Conservation (phyloP, 2,888 invertebrate genomes). For the Hypomecis atomaria region DNA sequence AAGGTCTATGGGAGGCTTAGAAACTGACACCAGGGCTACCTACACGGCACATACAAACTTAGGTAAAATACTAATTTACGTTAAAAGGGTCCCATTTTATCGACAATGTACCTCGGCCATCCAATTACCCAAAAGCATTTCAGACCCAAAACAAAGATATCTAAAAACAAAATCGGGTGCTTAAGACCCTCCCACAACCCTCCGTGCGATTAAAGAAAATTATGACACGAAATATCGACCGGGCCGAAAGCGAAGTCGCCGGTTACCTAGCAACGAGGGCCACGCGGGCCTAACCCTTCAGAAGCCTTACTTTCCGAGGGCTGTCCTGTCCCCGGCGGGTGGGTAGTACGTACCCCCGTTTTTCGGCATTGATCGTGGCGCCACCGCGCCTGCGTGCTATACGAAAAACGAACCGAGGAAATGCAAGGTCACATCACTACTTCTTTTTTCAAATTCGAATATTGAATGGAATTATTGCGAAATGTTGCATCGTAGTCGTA, state of each 20-base stretch:
- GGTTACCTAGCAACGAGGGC: constrained; percentile 75
- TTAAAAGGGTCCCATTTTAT: constrained; percentile 9
- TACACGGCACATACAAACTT: too few species aligned
- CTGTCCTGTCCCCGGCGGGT: constrained; percentile 44
- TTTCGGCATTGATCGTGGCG: constrained; percentile 82
- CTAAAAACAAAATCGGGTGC: constrained; percentile 49
- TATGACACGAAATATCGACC: constrained; percentile 77
- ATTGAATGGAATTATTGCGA: constrained; percentile 80
- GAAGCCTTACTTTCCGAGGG: constrained; percentile 79
- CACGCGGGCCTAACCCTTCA: constrained; percentile 73
- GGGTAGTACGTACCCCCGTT: constrained; percentile 65
- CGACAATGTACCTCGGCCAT: constrained; percentile 25
- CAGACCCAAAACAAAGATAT: constrained; percentile 51
- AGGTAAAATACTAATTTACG: constrained; percentile 5
- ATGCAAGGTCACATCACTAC: constrained; percentile 82
- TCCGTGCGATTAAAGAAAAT: constrained; percentile 74
- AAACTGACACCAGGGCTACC: too few species aligned
- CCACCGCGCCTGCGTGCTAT: constrained; percentile 80
- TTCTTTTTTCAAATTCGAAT: constrained; percentile 81
- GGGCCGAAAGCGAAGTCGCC: constrained; percentile 62
- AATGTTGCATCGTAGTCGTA: constrained; percentile 65
- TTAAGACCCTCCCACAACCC: constrained; percentile 44
- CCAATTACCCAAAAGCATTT: constrained; percentile 43
- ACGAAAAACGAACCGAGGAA: constrained; percentile 79
- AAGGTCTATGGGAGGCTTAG: too few species aligned